Evolutionary conservation across 1,140 invertebrate genomes (phyloP).

Genomic region (Agrypnia vestita): DNA sequence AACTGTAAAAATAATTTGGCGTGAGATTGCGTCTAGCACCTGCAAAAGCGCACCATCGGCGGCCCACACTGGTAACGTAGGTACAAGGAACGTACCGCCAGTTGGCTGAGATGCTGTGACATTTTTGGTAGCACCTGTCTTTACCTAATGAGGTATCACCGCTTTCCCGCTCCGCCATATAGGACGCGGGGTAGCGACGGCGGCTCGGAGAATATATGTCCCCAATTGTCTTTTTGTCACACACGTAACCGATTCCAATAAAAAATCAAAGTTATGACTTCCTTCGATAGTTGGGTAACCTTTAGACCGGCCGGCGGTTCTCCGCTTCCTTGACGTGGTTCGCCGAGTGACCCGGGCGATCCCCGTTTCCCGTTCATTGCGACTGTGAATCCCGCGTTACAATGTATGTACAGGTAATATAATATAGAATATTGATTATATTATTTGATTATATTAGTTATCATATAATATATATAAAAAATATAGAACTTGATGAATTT

Average conservation of each 20-base stretch:
- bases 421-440: too few species aligned
- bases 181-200: slow-evolving; percentile 18
- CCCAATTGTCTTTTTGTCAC: slow-evolving; percentile 47
- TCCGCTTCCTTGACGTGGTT: background rate
- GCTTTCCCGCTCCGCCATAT: slow-evolving; percentile 34
- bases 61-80: slow-evolving; percentile 23
- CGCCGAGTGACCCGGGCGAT: background rate
- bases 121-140: slow-evolving; percentile 53
- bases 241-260: slow-evolving; percentile 53
- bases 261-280: slow-evolving; percentile 50
- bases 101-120: slow-evolving; percentile 46
- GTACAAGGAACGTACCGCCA: slow-evolving; percentile 5
- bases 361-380: too few species aligned
- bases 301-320: slow-evolving; percentile 8
- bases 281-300: slow-evolving; percentile 46
- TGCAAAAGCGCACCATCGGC: slow-evolving; percentile 45
- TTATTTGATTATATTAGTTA: too few species aligned
- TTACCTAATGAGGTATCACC: slow-evolving; percentile 55
- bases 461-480: too few species aligned
- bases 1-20: slow-evolving; percentile 18
- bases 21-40: slow-evolving; percentile 36
- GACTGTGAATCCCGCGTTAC: too few species aligned
- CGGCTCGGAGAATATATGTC: slow-evolving; percentile 26
- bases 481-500: too few species aligned
- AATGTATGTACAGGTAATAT: too few species aligned